Evolutionary conservation across 2,113 vertebrate species (phyloP).

Genomic region (Notarius lentiginosus): DNA sequence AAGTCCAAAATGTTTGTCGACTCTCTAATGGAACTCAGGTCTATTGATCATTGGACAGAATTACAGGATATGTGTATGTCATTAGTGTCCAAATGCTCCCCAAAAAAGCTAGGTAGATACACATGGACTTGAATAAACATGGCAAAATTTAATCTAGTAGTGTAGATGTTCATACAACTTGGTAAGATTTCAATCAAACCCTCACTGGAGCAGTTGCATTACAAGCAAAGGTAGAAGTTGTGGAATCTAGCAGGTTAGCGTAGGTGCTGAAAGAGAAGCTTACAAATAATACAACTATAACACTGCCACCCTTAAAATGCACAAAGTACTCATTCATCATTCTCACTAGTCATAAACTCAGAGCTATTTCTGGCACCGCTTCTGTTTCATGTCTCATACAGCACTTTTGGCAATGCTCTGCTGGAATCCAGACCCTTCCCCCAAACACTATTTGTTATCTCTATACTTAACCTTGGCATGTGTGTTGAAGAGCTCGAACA

Average conservation of each 20-base stretch:
- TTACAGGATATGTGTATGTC: neutral
- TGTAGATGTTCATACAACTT: neutral
- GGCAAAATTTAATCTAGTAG: neutral
- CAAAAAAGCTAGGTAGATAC: neutral
- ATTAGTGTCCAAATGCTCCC: neutral
- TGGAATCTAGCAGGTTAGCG: neutral
- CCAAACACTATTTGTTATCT: neutral
- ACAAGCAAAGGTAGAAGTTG: neutral
- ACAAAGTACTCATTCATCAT: neutral
- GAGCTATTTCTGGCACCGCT: neutral
- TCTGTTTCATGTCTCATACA: neutral
- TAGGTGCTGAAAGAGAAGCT: neutral
- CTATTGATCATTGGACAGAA: neutral
- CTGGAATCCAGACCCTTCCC: neutral
- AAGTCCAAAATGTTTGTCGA: neutral
- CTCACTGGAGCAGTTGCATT: neutral
- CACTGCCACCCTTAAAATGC: neutral
- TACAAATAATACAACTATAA: neutral
- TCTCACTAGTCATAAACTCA: neutral
- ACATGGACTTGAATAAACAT: neutral
- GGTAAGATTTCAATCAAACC: neutral
- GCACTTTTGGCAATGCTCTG: neutral
- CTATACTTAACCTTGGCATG: slow-evolving; percentile 83
- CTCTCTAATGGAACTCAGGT: neutral
- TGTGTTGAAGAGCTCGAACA: slow-evolving; percentile 93